Conservation (phyloP, 2,113 vertebrate genomes). For the Apteryx owenii region DNA sequence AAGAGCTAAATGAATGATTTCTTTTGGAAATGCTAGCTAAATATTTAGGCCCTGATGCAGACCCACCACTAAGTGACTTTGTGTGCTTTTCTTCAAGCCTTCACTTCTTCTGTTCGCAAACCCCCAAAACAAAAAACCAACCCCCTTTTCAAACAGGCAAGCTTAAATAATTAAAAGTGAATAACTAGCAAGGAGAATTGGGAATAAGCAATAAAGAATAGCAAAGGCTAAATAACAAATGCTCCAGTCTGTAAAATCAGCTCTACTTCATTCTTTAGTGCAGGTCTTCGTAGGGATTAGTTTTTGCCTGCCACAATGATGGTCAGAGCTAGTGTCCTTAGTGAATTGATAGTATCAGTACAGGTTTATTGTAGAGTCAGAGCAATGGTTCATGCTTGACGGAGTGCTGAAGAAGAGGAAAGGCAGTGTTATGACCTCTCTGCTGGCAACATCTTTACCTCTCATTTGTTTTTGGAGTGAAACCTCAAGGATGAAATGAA, state of each 20-base stretch:
- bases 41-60: not conserved
- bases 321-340: not conserved
- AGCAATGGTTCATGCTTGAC: accelerated
- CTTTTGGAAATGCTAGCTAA: not conserved
- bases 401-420: not conserved
- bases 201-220: not conserved
- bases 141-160: not conserved
- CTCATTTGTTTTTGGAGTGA: accelerated
- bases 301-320: accelerated
- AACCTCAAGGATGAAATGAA: not conserved
- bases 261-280: not conserved
- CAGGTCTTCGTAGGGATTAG: accelerated
- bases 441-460: not conserved
- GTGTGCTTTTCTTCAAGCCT: not conserved
- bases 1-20: not conserved
- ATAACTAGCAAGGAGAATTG: not conserved
- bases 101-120: not conserved
- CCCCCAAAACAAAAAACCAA: not conserved
- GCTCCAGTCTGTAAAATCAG: accelerated
- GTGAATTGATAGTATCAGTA: accelerated
- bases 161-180: not conserved
- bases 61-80: not conserved
- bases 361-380: accelerated
- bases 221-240: not conserved
- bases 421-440: not conserved